phyloP scores from a whole-genome alignment of 2,113 vertebrate species.

The Mohoua ochrocephala region DNA sequence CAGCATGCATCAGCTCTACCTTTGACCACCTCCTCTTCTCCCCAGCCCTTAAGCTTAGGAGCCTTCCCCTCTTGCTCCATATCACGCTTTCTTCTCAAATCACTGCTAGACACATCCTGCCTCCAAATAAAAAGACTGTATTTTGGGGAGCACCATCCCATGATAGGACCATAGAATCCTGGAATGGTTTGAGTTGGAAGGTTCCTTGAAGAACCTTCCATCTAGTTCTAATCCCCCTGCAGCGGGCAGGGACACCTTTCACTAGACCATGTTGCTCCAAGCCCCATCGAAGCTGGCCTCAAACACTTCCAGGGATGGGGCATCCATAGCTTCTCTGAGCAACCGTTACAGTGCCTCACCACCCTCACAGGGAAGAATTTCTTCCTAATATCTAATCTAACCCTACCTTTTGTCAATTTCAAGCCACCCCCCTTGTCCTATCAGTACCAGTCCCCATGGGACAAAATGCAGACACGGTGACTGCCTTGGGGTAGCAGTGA shows the following conservation, averaged over 20 bases:
- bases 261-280: not conserved
- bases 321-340: not conserved
- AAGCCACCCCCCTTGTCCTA: not conserved
- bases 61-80: not conserved
- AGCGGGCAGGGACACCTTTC: not conserved
- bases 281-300: not conserved
- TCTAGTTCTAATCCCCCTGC: not conserved
- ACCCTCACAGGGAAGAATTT: not conserved
- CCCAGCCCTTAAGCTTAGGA: not conserved
- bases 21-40: not conserved
- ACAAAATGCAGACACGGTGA: accelerated
- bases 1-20: not conserved
- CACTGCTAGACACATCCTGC: accelerated
- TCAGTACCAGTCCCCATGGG: not conserved
- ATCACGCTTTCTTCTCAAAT: not conserved
- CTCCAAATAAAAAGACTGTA: not conserved
- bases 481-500: accelerated
- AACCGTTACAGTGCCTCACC: not conserved
- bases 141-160: not conserved
- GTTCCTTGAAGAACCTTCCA: not conserved
- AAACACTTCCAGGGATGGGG: not conserved
- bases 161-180: not conserved
- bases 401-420: no score
- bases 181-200: not conserved
- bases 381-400: not conserved